These are phyloP conservation scores for Melieria omissa DNA, from an alignment of 2,888 invertebrate genomes.

Conservation along the genomic window DNA sequence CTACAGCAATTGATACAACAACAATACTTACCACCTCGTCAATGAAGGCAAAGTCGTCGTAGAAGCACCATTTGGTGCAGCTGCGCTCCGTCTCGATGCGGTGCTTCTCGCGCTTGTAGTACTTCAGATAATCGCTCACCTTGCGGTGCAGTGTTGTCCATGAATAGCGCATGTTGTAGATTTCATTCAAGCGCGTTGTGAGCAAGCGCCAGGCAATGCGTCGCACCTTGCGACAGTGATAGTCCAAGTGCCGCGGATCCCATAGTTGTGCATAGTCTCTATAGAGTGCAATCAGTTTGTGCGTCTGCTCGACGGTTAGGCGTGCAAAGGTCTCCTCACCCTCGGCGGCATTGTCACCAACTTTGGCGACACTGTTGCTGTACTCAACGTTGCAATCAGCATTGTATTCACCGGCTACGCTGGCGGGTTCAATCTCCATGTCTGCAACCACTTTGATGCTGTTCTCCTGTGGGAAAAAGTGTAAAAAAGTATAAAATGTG, in stretches of 20 bases:
- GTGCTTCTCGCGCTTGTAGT: constrained; percentile 52
- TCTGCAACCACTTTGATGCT: too few relatives aligned
- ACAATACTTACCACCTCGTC: constrained; percentile 51
- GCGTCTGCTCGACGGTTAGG: constrained; percentile 47
- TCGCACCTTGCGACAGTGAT: constrained; percentile 48
- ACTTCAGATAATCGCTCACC: constrained; percentile 55
- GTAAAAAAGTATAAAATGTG: too few relatives aligned
- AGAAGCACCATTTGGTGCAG: constrained; percentile 53
- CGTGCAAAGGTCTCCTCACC: constrained; percentile 40
- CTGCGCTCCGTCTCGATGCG: constrained; percentile 35
- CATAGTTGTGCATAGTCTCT: constrained; percentile 51
- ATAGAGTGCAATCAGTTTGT: constrained; percentile 52
- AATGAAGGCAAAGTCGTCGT: constrained; percentile 54
- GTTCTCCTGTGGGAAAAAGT: too few relatives aligned
- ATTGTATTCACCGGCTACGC: too few relatives aligned
- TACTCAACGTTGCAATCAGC: too few relatives aligned
- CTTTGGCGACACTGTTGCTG: too few relatives aligned
- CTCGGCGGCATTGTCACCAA: constrained; percentile 31
- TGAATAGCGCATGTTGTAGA: constrained; percentile 35
- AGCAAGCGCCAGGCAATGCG: constrained; percentile 54
- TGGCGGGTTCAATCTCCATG: too few relatives aligned
- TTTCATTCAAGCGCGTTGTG: constrained; percentile 47
- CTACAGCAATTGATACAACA: not conserved
- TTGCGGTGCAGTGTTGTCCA: constrained; percentile 58
- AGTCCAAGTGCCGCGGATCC: constrained; percentile 58